A percentile compares a stretch with the other conserved stretches of the same genome.
These are phyloP conservation scores for Alouatta palliata DNA, from an alignment of 2,113 vertebrate genomes.

Conservation along the genomic window DNA sequence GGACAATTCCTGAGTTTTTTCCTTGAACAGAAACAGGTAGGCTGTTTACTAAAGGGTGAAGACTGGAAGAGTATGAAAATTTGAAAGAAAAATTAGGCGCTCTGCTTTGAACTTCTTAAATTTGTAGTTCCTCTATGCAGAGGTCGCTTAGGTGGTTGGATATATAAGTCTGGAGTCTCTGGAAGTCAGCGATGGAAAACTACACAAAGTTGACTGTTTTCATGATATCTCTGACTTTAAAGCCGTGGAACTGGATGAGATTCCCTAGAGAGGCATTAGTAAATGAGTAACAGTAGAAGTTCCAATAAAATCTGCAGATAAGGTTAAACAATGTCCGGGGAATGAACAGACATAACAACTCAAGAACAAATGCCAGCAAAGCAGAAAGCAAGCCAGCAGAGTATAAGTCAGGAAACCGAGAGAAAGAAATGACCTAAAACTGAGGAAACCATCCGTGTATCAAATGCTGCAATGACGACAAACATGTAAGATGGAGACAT, in stretches of 20 bases:
- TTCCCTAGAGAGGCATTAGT: not conserved
- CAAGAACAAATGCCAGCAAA: not conserved
- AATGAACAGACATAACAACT: not conserved
- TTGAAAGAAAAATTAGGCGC: not conserved
- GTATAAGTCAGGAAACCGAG: not conserved
- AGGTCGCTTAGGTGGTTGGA: not conserved
- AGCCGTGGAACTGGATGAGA: not conserved
- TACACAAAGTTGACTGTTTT: not conserved
- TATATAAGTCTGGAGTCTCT: not conserved
- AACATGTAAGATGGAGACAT: not conserved
- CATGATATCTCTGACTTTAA: not conserved
- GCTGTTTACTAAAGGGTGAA: not conserved
- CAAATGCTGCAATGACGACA: not conserved
- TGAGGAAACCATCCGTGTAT: not conserved
- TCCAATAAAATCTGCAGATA: not conserved
- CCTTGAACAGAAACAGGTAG: not conserved
- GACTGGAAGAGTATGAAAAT: not conserved
- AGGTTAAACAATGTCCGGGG: not conserved
- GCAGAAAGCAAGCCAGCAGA: not conserved
- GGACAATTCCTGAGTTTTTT: not conserved
- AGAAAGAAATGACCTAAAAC: not conserved
- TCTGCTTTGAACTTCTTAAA: not conserved
- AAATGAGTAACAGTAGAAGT: not conserved
- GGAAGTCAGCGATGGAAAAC: not conserved
- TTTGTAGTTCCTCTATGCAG: not conserved